phyloP scores from a whole-genome alignment of 1,140 invertebrate species.

The Drosophila punjabiensis region DNA sequence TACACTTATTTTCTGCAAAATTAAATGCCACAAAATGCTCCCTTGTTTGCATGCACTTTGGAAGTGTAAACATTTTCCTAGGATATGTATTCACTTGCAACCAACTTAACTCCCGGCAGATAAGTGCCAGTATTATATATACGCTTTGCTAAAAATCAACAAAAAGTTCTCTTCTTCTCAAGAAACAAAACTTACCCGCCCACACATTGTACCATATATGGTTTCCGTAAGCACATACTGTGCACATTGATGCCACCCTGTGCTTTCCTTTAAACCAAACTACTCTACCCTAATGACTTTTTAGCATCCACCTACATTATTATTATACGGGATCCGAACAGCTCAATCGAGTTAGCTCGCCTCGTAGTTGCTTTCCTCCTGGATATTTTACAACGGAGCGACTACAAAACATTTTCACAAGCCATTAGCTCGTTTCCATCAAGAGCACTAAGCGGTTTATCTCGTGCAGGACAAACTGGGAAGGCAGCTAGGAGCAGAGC shows the following conservation, averaged over 20 bases:
- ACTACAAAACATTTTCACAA: conserved; percentile 67
- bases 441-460: conserved; percentile 69
- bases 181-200: neutral
- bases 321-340: conserved; percentile 22
- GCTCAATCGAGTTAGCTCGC: conserved; percentile 63
- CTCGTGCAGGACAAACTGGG: conserved; percentile 29
- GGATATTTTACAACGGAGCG: conserved; percentile 48
- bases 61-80: conserved; percentile 16
- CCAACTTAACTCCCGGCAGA: neutral
- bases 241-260: neutral
- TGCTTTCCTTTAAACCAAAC: neutral
- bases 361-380: conserved; percentile 10
- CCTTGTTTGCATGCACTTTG: neutral
- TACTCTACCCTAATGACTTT: conserved; percentile 40
- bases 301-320: conserved; percentile 19
- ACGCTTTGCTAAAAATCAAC: conserved; percentile 6
- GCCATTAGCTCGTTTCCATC: conserved; percentile 72
- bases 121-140: neutral
- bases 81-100: conserved; percentile 1
- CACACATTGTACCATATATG: conserved; percentile 4
- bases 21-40: neutral
- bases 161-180: neutral
- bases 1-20: conserved; percentile 1
- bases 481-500: neutral
- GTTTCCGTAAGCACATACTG: conserved; percentile 6